Evolutionary conservation across 2,113 vertebrate species (phyloP).

Genomic region (Barnardius zonarius): DNA sequence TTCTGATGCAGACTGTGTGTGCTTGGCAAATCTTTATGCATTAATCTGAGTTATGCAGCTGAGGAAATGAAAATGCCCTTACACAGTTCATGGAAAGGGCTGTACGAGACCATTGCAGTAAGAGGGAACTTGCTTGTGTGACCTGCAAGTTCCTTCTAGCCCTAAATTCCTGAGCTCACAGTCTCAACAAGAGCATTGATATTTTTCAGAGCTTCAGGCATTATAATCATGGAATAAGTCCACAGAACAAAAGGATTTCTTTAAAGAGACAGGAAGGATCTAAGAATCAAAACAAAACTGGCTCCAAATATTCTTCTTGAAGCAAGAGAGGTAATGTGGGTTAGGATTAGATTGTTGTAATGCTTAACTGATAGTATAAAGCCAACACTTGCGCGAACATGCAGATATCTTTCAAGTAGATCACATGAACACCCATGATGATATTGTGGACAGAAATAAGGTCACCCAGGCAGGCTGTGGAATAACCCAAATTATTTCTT

Average conservation of each 20-base stretch:
- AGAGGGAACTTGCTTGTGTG: not conserved
- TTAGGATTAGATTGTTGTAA: not conserved
- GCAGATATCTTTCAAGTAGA: not conserved
- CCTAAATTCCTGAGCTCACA: not conserved
- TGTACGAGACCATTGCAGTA: not conserved
- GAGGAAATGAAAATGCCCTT: not conserved
- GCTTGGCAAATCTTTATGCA: not conserved
- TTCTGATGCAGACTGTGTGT: not conserved
- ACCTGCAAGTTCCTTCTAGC: not conserved
- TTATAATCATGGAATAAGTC: not conserved
- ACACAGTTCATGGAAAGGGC: not conserved
- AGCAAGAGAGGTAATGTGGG: not conserved
- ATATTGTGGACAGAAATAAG: not conserved
- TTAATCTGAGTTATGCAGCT: constrained; percentile 7
- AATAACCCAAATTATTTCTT: not conserved
- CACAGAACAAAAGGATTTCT: not conserved
- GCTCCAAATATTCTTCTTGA: not conserved
- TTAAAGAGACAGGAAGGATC: not conserved
- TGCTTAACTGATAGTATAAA: not conserved
- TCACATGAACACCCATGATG: not conserved
- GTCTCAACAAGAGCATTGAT: not conserved
- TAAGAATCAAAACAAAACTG: not conserved
- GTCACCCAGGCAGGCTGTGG: not conserved
- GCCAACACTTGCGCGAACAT: not conserved
- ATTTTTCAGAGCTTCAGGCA: not conserved